Evolutionary conservation across 2,888 invertebrate genomes (phyloP).

Genomic region (Pterostichus madidus): DNA sequence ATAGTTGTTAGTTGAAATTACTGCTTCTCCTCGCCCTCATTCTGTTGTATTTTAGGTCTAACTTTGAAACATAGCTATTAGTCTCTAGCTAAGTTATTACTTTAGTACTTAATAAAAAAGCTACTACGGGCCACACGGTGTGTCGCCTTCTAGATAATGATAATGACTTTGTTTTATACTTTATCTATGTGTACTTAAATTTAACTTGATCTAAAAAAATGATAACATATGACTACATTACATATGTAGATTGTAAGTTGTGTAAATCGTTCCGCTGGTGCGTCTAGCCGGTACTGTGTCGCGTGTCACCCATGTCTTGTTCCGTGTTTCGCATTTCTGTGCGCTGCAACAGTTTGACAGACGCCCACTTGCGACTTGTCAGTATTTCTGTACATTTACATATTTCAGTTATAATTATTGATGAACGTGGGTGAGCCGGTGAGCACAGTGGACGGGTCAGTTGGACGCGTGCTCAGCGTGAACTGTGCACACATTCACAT

Average conservation of each 20-base stretch:
- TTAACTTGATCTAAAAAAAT: conserved; percentile 71
- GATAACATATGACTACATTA: conserved; percentile 70
- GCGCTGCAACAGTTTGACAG: not conserved
- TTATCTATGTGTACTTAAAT: conserved; percentile 74
- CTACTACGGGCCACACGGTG: conserved; percentile 61
- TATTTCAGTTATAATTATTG: too few relatives aligned
- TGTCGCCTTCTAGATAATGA: conserved; percentile 64
- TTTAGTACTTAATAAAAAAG: conserved; percentile 65
- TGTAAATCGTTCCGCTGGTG: conserved; percentile 75
- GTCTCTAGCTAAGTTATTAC: conserved; percentile 64
- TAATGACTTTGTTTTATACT: conserved; percentile 74
- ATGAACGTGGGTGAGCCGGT: conserved; percentile 25
- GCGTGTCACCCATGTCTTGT: conserved; percentile 39
- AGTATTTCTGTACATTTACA: conserved; percentile 27
- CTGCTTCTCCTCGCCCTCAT: conserved; percentile 75
- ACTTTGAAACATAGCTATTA: conserved; percentile 71
- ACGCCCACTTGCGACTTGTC: conserved; percentile 8
- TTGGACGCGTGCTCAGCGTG: conserved; percentile 70
- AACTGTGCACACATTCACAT: conserved; percentile 77
- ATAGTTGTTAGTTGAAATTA: conserved; percentile 71
- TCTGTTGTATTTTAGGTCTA: conserved; percentile 76
- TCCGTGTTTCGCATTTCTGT: not conserved
- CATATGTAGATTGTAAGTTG: conserved; percentile 75
- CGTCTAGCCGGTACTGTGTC: conserved; percentile 50
- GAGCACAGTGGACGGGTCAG: conserved; percentile 29